A percentile compares a stretch with the other conserved stretches of the same genome.
phyloP scores from a whole-genome alignment of 2,113 vertebrate species.

The Etheostoma spectabile region DNA sequence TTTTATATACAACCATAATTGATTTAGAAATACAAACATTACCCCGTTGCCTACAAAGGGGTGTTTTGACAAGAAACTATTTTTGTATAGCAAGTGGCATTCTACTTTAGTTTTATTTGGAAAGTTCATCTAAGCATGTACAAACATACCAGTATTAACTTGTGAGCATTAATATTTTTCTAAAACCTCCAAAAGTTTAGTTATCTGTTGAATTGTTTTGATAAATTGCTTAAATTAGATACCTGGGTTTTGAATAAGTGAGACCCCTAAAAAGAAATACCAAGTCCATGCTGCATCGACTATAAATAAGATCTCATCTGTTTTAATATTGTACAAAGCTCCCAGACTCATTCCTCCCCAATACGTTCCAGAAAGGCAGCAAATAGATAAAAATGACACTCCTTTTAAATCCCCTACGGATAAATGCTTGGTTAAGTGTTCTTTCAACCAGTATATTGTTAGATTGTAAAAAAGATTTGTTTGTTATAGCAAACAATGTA shows the following conservation, averaged over 20 bases:
- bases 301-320: constrained; percentile 69
- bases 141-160: not conserved
- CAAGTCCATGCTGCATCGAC: constrained; percentile 24
- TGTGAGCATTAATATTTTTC: not conserved
- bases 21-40: not conserved
- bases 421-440: constrained; percentile 80
- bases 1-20: not conserved
- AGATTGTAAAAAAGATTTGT: constrained; percentile 73
- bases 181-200: not conserved
- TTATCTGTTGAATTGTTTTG: constrained; percentile 18
- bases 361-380: constrained; percentile 52
- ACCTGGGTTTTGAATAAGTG: not conserved
- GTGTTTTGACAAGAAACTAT: not conserved
- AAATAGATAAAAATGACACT: constrained; percentile 80
- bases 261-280: constrained; percentile 17
- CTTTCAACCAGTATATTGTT: constrained; percentile 75
- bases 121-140: not conserved
- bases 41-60: not conserved
- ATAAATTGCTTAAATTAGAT: not conserved
- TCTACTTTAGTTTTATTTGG: not conserved
- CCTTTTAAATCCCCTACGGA: constrained; percentile 69
- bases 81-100: not conserved
- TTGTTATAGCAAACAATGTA: constrained; percentile 72
- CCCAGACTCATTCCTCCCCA: constrained; percentile 39
- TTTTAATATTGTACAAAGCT: constrained; percentile 66